phyloP scores from a whole-genome alignment of 2,797 vertebrate species.

The Hoplostethus atlanticus region DNA sequence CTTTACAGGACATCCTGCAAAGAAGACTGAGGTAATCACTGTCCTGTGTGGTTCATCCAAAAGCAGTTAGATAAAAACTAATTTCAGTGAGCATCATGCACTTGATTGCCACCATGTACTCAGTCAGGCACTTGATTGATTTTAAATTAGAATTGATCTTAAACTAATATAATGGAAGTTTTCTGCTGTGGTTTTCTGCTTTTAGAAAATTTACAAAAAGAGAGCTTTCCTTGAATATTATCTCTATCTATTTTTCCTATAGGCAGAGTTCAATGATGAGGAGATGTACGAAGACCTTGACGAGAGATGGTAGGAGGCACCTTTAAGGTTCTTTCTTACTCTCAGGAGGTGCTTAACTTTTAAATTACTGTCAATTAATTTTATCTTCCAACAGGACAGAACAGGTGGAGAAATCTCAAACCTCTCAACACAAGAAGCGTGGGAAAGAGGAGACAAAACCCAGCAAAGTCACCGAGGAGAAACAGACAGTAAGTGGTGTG shows the following conservation, averaged over 20 bases:
- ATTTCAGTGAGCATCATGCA: too few relatives aligned
- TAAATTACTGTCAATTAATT: background rate
- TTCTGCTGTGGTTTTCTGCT: too few relatives aligned
- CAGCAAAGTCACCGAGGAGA: too few relatives aligned
- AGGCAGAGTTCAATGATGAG: background rate
- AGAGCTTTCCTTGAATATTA: too few relatives aligned
- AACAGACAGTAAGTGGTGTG: constrained; percentile 4
- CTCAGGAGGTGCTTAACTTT: background rate
- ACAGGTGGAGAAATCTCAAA: background rate
- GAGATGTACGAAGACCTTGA: background rate
- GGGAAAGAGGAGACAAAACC: background rate
- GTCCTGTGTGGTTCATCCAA: background rate
- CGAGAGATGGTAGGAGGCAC: background rate
- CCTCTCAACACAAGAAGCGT: background rate
- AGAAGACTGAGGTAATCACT: constrained; percentile 46
- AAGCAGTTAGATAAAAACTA: too few relatives aligned
- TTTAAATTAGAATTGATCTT: too few relatives aligned
- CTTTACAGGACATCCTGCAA: constrained; percentile 42
- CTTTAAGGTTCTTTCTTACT: background rate
- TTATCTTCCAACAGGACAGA: constrained; percentile 13
- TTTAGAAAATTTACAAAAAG: too few relatives aligned
- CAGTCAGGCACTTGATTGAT: too few relatives aligned
- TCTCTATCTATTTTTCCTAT: background rate
- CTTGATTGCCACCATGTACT: too few relatives aligned
- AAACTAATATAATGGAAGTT: too few relatives aligned